A percentile compares a stretch with the other conserved stretches of the same genome.
Evolutionary conservation across 2,888 invertebrate genomes (phyloP).

Genomic region (Drosophila fungiperda): DNA sequence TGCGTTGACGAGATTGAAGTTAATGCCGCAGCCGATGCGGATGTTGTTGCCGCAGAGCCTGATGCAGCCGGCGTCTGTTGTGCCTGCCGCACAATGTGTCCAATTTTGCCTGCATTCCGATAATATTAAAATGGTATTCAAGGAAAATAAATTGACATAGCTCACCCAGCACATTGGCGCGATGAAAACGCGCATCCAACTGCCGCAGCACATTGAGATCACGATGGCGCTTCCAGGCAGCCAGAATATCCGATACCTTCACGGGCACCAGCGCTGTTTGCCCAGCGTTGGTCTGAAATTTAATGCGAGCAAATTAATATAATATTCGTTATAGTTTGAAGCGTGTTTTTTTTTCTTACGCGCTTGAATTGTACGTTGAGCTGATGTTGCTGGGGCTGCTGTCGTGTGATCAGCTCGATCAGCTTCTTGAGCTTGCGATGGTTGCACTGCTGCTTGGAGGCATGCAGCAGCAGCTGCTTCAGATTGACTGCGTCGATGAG

Average conservation of each 20-base stretch:
- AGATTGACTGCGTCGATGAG: slow-evolving; percentile 65
- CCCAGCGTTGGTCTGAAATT: slow-evolving; percentile 36
- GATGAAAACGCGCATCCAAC: slow-evolving; percentile 82
- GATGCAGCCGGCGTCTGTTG: slow-evolving; percentile 62
- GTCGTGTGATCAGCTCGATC: slow-evolving; percentile 78
- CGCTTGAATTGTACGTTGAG: slow-evolving; percentile 81
- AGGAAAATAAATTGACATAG: neutral
- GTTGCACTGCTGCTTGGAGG: slow-evolving; percentile 83
- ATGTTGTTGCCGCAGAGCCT: slow-evolving; percentile 26
- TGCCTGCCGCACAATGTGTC: slow-evolving; percentile 83
- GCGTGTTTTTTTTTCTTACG: slow-evolving; percentile 56
- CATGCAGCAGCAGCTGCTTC: slow-evolving; percentile 80
- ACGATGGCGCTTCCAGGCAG: slow-evolving; percentile 82
- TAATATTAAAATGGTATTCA: neutral
- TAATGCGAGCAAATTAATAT: too few species aligned
- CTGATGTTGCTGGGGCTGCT: slow-evolving; percentile 71
- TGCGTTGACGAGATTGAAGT: slow-evolving; percentile 53
- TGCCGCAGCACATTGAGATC: slow-evolving; percentile 81
- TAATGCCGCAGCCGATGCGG: slow-evolving; percentile 54
- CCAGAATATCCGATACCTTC: slow-evolving; percentile 81
- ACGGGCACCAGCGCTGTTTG: slow-evolving; percentile 69
- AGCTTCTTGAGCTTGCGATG: slow-evolving; percentile 82
- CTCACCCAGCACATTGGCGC: slow-evolving; percentile 83
- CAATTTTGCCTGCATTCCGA: slow-evolving; percentile 81
- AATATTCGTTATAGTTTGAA: neutral